Conservation (phyloP, 2,113 vertebrate species). For the Alouatta palliata region DNA sequence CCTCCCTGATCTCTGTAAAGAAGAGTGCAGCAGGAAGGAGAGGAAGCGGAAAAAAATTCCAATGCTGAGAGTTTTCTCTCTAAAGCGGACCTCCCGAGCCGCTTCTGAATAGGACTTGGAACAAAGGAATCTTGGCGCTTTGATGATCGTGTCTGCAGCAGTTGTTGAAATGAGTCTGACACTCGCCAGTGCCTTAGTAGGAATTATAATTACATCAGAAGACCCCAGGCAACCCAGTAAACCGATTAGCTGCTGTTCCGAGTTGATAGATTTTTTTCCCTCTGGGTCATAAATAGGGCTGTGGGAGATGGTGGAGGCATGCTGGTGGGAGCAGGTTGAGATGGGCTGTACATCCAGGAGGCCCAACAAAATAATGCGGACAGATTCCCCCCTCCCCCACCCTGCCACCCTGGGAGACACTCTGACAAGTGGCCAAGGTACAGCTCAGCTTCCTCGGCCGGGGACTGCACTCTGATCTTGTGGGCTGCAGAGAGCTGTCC, state of each 20-base stretch:
- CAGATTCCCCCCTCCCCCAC: neutral
- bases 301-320: neutral
- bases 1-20: neutral
- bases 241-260: conserved; percentile 53
- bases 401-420: neutral
- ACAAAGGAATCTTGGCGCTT: conserved; percentile 69
- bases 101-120: neutral
- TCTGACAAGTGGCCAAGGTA: neutral
- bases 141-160: conserved; percentile 46
- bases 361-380: neutral
- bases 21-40: conserved; percentile 30
- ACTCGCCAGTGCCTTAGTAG: conserved; percentile 56
- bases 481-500: neutral
- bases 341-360: neutral
- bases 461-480: neutral
- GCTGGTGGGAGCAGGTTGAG: neutral
- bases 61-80: conserved; percentile 17
- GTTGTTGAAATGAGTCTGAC: conserved; percentile 41
- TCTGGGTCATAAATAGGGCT: conserved; percentile 60
- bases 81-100: conserved; percentile 26
- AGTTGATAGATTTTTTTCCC: conserved; percentile 33
- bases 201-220: conserved; percentile 72
- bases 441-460: neutral
- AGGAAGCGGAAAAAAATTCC: neutral
- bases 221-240: conserved; percentile 69